These are phyloP conservation scores for Hydrochoerus hydrochaeris DNA, from an alignment of 2,113 vertebrate genomes.

Conservation along the genomic window DNA sequence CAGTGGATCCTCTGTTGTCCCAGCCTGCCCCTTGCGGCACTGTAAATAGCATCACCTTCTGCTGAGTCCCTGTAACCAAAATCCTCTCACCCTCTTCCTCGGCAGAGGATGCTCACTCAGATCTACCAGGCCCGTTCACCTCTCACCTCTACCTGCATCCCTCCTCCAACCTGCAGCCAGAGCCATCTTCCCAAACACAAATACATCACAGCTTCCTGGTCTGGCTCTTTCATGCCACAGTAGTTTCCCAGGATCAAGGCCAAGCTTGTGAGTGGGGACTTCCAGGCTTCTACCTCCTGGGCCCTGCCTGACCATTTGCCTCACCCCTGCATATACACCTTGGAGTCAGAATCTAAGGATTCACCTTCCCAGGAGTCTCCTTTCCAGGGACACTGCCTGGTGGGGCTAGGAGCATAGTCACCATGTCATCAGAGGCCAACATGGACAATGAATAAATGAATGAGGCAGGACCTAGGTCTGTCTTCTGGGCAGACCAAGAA, in stretches of 20 bases:
- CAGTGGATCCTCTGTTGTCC: neutral
- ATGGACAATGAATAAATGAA: neutral
- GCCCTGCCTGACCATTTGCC: too few relatives aligned
- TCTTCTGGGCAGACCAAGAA: neutral
- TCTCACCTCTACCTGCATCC: neutral
- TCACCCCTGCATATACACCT: neutral
- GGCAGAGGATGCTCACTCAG: neutral
- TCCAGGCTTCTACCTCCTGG: neutral
- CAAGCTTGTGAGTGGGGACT: neutral
- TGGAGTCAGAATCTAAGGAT: rapidly evolving
- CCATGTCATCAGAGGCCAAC: rapidly evolving
- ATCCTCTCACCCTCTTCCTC: neutral
- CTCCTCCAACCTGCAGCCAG: neutral
- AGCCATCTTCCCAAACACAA: neutral
- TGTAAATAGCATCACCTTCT: neutral
- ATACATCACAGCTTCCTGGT: neutral
- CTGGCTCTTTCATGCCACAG: neutral
- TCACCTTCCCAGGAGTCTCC: too few relatives aligned
- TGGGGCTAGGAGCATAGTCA: neutral
- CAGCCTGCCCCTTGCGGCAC: neutral
- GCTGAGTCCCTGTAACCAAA: neutral
- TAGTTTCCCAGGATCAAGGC: neutral
- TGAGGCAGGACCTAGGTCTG: neutral
- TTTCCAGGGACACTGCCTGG: neutral
- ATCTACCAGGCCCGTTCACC: neutral